phyloP scores from a whole-genome alignment of 2,888 invertebrate species.

The Megamerina dolium region DNA sequence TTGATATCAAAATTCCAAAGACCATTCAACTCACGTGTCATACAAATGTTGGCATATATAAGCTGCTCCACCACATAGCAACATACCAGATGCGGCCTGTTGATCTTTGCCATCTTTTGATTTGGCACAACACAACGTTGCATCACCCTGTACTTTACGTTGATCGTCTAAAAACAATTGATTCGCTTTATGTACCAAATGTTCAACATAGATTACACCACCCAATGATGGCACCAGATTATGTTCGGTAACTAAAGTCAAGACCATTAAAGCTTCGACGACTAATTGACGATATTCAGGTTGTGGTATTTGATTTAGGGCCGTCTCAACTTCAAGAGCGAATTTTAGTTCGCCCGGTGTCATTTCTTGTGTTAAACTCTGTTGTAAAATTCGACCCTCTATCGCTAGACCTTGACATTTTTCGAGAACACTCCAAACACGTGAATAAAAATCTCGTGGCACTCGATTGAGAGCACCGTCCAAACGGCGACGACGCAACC shows the following conservation, averaged over 20 bases:
- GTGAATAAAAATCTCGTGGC: slow-evolving; percentile 91
- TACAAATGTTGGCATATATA: slow-evolving; percentile 96
- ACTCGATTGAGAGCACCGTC: slow-evolving; percentile 97
- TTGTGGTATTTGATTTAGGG: slow-evolving; percentile 93
- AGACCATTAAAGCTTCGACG: slow-evolving; percentile 94
- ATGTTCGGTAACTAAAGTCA: slow-evolving; percentile 84
- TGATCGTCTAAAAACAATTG: slow-evolving; percentile 93
- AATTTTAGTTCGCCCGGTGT: slow-evolving; percentile 97
- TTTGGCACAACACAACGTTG: slow-evolving; percentile 89
- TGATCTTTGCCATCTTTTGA: slow-evolving; percentile 56
- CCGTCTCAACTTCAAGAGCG: slow-evolving; percentile 94
- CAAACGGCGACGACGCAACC: slow-evolving; percentile 86
- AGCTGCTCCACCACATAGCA: slow-evolving; percentile 86
- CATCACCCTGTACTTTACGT: slow-evolving; percentile 84
- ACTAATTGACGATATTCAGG: slow-evolving; percentile 96
- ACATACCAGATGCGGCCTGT: slow-evolving; percentile 58
- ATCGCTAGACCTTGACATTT: slow-evolving; percentile 92
- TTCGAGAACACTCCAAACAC: slow-evolving; percentile 88
- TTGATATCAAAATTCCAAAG: neutral
- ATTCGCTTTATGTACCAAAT: slow-evolving; percentile 90
- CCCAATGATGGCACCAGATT: slow-evolving; percentile 72
- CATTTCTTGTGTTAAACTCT: slow-evolving; percentile 97
- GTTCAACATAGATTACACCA: slow-evolving; percentile 80
- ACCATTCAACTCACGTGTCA: slow-evolving; percentile 54
- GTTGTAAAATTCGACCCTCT: slow-evolving; percentile 83